Percentiles rank a stretch among this genome's conserved stretches.
Evolutionary conservation across 1,140 invertebrate genomes (phyloP).

Genomic region (Scaptomyza montana): DNA sequence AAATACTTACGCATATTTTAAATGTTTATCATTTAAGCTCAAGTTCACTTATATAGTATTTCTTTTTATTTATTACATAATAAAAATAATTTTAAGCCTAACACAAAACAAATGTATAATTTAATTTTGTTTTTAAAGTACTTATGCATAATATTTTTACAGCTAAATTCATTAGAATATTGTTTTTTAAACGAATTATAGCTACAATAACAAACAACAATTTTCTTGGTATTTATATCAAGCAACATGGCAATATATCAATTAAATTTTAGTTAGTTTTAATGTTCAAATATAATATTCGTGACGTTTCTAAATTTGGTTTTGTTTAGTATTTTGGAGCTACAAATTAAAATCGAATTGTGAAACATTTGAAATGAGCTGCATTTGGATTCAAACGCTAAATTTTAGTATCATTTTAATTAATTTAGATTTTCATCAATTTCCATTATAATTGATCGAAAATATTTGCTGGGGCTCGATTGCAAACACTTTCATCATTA

Average conservation of each 20-base stretch:
- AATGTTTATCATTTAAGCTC: not conserved
- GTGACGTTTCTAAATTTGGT: slow-evolving; percentile 8
- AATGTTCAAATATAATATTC: slow-evolving; percentile 3
- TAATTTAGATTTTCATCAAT: slow-evolving; percentile 2
- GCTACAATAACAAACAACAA: slow-evolving; percentile 55
- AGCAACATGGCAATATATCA: slow-evolving; percentile 58
- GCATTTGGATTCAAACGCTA: slow-evolving; percentile 20
- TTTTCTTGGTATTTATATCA: slow-evolving; percentile 41
- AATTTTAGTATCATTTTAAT: not conserved
- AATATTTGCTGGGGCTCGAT: slow-evolving; percentile 74
- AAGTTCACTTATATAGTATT: slow-evolving; percentile 11
- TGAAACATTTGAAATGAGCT: slow-evolving; percentile 28
- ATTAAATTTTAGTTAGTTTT: slow-evolving; percentile 47
- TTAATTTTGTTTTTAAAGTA: slow-evolving; percentile 17
- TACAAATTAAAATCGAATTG: slow-evolving; percentile 46
- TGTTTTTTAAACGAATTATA: slow-evolving; percentile 22
- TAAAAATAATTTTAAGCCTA: slow-evolving; percentile 19
- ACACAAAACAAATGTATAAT: slow-evolving; percentile 11
- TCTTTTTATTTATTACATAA: slow-evolving; percentile 28
- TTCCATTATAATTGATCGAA: slow-evolving; percentile 54
- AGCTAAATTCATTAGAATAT: slow-evolving; percentile 9
- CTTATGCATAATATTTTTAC: slow-evolving; percentile 15
- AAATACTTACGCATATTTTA: slow-evolving; percentile 1
- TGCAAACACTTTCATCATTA: slow-evolving; percentile 69
- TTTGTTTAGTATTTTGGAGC: slow-evolving; percentile 16